A percentile compares a stretch with the other conserved stretches of the same genome.
phyloP scores from a whole-genome alignment of 1,140 invertebrate species.

The Pentalonia nigronervosa region DNA sequence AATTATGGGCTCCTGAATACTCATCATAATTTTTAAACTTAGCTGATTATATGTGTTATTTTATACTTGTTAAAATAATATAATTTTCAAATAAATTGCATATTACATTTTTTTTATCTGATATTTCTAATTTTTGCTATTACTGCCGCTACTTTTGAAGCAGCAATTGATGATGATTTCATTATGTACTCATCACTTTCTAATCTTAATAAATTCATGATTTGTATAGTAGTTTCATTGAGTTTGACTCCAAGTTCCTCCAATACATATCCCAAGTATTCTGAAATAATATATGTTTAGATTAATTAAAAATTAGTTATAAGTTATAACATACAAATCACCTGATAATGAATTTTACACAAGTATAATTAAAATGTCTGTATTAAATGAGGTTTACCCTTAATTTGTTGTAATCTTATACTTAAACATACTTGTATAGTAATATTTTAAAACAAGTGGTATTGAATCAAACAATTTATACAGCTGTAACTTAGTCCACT shows the following conservation, averaged over 20 bases:
- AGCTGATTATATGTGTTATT: slow-evolving; percentile 11
- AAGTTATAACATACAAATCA: neutral
- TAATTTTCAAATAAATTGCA: neutral
- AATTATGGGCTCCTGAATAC: slow-evolving; percentile 90
- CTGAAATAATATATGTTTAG: slow-evolving; percentile 64
- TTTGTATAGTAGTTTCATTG: slow-evolving; percentile 75
- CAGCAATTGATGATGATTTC: slow-evolving; percentile 50
- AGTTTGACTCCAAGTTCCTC: slow-evolving; percentile 83
- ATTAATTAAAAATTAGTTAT: neutral
- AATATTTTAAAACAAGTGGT: neutral
- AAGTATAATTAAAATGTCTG: too few species aligned
- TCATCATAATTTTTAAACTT: neutral
- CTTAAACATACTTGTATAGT: too few species aligned
- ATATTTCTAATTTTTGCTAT: slow-evolving; percentile 56
- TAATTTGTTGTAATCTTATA: too few species aligned
- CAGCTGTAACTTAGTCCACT: too few species aligned
- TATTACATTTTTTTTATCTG: slow-evolving; percentile 5
- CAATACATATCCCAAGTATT: slow-evolving; percentile 84
- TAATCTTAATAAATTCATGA: slow-evolving; percentile 73
- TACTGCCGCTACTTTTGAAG: slow-evolving; percentile 49
- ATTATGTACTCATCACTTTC: slow-evolving; percentile 72
- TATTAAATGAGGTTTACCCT: too few species aligned
- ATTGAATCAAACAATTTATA: too few species aligned
- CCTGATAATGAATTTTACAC: too few species aligned
- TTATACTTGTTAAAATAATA: slow-evolving; percentile 27